These are phyloP conservation scores for Meliscaeva auricollis DNA, from an alignment of 2,888 invertebrate species.

Conservation along the genomic window DNA sequence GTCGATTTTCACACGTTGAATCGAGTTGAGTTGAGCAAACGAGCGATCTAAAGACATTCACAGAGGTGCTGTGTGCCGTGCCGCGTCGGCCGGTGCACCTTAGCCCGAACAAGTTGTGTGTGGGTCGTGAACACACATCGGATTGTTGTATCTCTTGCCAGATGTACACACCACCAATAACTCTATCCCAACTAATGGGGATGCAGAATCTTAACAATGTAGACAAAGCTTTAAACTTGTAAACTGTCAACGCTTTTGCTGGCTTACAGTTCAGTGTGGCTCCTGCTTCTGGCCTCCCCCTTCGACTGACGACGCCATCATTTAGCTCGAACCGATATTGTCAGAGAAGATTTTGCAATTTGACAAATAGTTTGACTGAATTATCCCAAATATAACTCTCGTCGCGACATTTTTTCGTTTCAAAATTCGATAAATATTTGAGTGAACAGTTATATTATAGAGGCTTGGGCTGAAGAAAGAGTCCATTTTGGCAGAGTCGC, in stretches of 20 bases:
- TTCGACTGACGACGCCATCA: constrained; percentile 15
- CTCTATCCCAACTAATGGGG: constrained; percentile 12
- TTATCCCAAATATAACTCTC: constrained; percentile 48
- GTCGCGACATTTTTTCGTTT: constrained; percentile 19
- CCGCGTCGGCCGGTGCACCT: neutral
- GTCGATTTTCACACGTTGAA: constrained; percentile 67
- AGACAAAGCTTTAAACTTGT: constrained; percentile 56
- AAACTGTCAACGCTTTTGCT: constrained; percentile 37
- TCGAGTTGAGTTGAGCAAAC: neutral
- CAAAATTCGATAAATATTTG: constrained; percentile 16
- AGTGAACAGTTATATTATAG: constrained; percentile 1
- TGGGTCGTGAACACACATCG: constrained; percentile 50
- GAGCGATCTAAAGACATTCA: too few relatives aligned
- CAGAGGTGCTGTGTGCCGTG: neutral
- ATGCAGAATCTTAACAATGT: constrained; percentile 52
- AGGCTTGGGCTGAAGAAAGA: neutral
- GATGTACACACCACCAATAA: constrained; percentile 12
- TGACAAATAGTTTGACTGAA: constrained; percentile 62
- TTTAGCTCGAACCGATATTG: neutral
- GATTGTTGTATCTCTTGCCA: too few relatives aligned
- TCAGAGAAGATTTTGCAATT: constrained; percentile 57
- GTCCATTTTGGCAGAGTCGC: constrained; percentile 53
- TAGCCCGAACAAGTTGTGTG: constrained; percentile 43
- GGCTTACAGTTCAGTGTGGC: neutral
- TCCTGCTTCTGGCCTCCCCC: too few relatives aligned